These are phyloP conservation scores for Allophyes oxyacanthae DNA, from an alignment of 2,888 invertebrate species.

Conservation along the genomic window DNA sequence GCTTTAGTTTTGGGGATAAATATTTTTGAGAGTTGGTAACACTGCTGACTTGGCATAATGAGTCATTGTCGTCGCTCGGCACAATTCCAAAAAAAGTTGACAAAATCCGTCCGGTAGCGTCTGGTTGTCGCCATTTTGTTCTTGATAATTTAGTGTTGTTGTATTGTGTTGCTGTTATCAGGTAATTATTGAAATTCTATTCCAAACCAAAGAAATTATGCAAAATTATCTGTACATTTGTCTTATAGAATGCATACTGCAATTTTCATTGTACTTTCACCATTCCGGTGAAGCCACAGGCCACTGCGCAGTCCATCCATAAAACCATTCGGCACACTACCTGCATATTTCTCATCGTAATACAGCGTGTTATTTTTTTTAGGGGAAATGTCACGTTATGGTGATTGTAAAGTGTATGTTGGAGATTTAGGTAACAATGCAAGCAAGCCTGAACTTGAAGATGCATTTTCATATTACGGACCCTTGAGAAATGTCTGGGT, in stretches of 20 bases:
- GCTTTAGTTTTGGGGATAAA: too few relatives aligned
- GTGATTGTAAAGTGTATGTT: conserved; percentile 98
- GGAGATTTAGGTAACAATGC: conserved; percentile 98
- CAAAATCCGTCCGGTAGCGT: conserved; percentile 47
- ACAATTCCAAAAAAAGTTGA: conserved; percentile 10
- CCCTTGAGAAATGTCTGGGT: conserved; percentile 98
- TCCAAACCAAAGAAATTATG: background rate
- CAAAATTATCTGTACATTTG: background rate
- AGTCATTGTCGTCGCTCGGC: background rate
- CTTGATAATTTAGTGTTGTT: conserved; percentile 27
- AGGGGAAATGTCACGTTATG: conserved; percentile 92
- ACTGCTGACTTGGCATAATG: conserved; percentile 7
- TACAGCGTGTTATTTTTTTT: conserved; percentile 28
- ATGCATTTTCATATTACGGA: conserved; percentile 97
- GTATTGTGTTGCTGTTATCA: conserved; percentile 13
- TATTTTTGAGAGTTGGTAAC: too few relatives aligned
- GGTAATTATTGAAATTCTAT: conserved; percentile 31
- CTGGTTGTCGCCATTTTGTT: conserved; percentile 44
- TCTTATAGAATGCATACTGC: background rate
- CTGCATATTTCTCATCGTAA: background rate
- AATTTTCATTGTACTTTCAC: conserved; percentile 22
- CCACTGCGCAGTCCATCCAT: conserved; percentile 17
- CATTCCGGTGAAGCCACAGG: conserved; percentile 8
- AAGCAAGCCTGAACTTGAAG: conserved; percentile 97
- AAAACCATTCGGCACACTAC: background rate